Conservation (phyloP, 2,888 invertebrate species). For the Athetis lepigone region DNA sequence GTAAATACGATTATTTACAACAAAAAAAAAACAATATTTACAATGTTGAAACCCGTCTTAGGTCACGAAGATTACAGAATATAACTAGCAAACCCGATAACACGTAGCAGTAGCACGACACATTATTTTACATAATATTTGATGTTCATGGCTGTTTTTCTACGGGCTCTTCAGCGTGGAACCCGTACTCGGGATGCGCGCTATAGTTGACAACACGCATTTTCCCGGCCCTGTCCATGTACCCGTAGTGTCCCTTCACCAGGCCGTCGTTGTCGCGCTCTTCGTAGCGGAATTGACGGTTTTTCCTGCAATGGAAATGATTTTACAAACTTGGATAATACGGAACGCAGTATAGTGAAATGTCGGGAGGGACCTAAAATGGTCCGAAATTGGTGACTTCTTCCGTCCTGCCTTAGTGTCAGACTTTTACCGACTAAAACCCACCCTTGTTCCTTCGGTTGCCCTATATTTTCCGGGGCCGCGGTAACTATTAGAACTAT, state of each 20-base stretch:
- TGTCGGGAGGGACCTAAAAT: background rate
- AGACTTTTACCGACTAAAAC: too few species aligned
- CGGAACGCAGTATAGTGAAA: too few species aligned
- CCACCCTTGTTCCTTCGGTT: too few species aligned
- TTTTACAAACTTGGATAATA: background rate
- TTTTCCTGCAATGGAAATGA: conserved; percentile 90
- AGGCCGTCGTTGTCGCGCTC: conserved; percentile 94
- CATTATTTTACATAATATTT: background rate
- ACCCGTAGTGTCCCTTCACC: conserved; percentile 95
- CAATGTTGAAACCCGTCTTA: conserved; percentile 30
- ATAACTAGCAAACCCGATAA: conserved; percentile 25
- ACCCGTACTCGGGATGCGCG: conserved; percentile 93
- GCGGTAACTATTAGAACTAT: too few species aligned
- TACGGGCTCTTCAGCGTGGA: conserved; percentile 89
- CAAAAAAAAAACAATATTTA: conserved; percentile 42
- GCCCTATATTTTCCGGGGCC: too few species aligned
- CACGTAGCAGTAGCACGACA: background rate
- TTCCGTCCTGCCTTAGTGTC: too few species aligned
- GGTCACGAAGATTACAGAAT: conserved; percentile 44
- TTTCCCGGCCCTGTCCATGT: conserved; percentile 94
- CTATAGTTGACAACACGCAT: conserved; percentile 94
- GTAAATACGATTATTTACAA: conserved; percentile 50
- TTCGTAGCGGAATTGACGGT: conserved; percentile 95
- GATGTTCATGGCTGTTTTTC: conserved; percentile 60
- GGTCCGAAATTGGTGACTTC: background rate